Evolutionary conservation across 1,140 invertebrate genomes (phyloP), one percentile per base, ranked within the genome.

Genomic region (Drosophila guanche): DNA sequence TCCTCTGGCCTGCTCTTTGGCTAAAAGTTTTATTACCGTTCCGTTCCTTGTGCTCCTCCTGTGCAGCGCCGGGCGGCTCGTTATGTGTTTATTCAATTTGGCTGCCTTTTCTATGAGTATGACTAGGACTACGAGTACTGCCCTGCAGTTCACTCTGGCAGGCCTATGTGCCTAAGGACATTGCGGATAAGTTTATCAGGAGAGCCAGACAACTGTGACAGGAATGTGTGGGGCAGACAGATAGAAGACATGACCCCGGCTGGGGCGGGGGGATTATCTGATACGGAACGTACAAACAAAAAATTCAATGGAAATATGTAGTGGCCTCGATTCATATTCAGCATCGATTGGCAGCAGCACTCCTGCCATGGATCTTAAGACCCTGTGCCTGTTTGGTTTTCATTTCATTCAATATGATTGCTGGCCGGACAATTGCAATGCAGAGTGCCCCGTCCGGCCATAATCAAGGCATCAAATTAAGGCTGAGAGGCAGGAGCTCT

Each of bases 11-110:
- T 67, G 65, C 69, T 76, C 29, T 55, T 61, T 74, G 70, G 75
- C 83, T 88, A 88, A 88, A 79, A 88, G 83, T 88, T 88, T 88
- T 88, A 88, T 88, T 75, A 88, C 83, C 83, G 83, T 66, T 83
- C 54, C 70, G 83, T 55, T 84, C n/a, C 61, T 42, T 52, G 42
- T 29, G 41, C 59, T 65, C 3, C n/a, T 37, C 62, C 29, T 55
- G 50, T 69, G 53, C 71, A 89, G 69, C 81, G 83, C 61, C 60
- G 67, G 66, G 75, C 83, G 71, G 71, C 83, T 88, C 83, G 83
- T 88, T 88, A 88, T 89, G 78, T 88, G 75, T 78, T 88, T 88
- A 88, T 88, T 88, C 83, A 88, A 88, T 88, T 88, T 88, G 75
- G 59, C 53, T 40, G 42, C 47, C 46, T 27, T 53, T 55, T 43